Evolutionary conservation across 1,140 invertebrate genomes (phyloP), one percentile per base, ranked within the genome.

Genomic region (Panagrolaimus sp.): DNA sequence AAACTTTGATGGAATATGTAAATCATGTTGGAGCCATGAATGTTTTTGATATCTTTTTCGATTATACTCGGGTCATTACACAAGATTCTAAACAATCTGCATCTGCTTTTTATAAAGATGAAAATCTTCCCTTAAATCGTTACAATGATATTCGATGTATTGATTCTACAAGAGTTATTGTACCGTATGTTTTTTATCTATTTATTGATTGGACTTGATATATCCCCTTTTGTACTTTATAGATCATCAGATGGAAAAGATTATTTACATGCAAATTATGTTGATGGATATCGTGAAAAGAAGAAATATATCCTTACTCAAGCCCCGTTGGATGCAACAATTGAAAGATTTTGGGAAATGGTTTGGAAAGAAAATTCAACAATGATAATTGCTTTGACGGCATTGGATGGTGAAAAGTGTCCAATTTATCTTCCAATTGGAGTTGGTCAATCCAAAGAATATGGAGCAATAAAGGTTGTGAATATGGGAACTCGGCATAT

Each of bases 281-380:
- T 38, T 38, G 32, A 38, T 38, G 73, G 73, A 10, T 76, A 67
- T 45, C 74, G 74, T 44, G 73, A 76, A 69, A 10, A 43, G n/a
- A 55, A 66, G 8, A 76, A 76, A 46, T 76, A 55, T 66, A 76
- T 76, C 45, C 62, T 76, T 7, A 68, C 73, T 14, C 74, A 77
- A 26, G 69, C 74, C n/a, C 74, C 74, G 7, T 44, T 76, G 21
- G 46, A 68, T 15, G 43, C 66, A 26, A 76, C 73, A 8, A 64
- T 71, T 46, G 65, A 67, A n/a, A 74, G 76, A 21, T 76, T 76
- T 26, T 76, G 74, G 74, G 21, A 55, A 5, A 74, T 74, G 72
- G 26, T 75, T 32, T 74, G 72, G 72, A 44, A 74, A 45, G 72
- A 74, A 43, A 74, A 74, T 38, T 14, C 32, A 5, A 46, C 63